Conservation (phyloP, 2,113 vertebrate genomes). For the Pseudorectes ferrugineus region DNA sequence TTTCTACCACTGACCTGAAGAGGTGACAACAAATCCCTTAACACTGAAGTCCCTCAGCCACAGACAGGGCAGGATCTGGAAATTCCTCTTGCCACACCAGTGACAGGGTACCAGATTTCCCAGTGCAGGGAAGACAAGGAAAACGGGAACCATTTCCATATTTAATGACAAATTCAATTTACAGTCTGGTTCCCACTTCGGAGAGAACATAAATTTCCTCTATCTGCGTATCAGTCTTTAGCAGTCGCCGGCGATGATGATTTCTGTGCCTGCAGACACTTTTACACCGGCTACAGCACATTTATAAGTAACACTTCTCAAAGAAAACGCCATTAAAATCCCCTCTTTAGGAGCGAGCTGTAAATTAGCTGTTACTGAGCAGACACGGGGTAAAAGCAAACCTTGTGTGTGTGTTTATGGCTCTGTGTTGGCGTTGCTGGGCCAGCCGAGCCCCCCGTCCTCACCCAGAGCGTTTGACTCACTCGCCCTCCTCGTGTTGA, state of each 20-base stretch:
- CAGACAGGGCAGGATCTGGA: neutral
- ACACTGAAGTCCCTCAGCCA: neutral
- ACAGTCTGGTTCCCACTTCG: neutral
- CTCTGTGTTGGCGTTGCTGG: neutral
- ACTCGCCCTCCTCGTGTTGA: fast-evolving
- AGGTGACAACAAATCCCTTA: neutral
- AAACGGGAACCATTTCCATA: slow-evolving; percentile 45
- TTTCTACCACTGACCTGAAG: neutral
- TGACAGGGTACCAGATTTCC: neutral
- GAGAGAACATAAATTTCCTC: slow-evolving; percentile 9
- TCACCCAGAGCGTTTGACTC: neutral
- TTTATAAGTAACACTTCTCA: neutral
- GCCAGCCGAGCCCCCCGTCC: neutral
- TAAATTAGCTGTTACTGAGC: slow-evolving; percentile 23
- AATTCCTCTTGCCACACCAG: neutral
- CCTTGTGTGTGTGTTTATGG: neutral
- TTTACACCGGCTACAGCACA: neutral
- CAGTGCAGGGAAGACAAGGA: neutral
- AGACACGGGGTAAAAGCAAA: neutral
- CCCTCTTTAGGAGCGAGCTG: neutral
- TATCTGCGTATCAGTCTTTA: slow-evolving; percentile 10
- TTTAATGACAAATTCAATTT: slow-evolving; percentile 65
- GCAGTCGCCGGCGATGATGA: slow-evolving; percentile 5
- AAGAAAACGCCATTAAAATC: slow-evolving; percentile 23
- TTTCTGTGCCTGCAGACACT: slow-evolving; percentile 23